Conservation (phyloP, 2,888 invertebrate species). For the Nycteola revayana region DNA sequence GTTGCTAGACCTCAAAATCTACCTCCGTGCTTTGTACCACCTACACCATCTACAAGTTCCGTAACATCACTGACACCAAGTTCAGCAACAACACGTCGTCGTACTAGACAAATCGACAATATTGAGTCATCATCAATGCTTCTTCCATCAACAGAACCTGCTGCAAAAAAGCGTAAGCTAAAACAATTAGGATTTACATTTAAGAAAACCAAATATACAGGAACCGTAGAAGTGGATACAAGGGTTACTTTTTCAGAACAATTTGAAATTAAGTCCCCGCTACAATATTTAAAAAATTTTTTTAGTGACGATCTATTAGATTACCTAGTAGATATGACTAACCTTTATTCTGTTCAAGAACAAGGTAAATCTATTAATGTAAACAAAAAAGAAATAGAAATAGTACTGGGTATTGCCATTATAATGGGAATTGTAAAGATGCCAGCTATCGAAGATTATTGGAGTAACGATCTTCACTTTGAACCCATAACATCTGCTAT, state of each 20-base stretch:
- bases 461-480: not conserved
- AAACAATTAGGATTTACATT: constrained; percentile 7
- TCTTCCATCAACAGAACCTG: constrained; percentile 5
- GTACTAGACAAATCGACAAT: constrained; percentile 1
- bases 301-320: constrained; percentile 2
- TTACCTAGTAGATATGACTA: constrained; percentile 6
- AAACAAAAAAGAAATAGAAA: too few species aligned
- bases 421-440: not conserved
- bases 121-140: constrained; percentile 5
- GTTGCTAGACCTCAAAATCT: too few species aligned
- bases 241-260: constrained; percentile 1
- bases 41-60: constrained; percentile 5
- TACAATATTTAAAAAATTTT: constrained; percentile 6
- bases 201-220: constrained; percentile 5
- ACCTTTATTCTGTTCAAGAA: constrained; percentile 5
- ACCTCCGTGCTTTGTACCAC: constrained; percentile 5
- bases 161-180: constrained; percentile 6
- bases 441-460: not conserved
- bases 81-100: constrained; percentile 4
- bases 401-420: not conserved
- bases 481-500: not conserved
- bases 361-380: not conserved
- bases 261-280: constrained; percentile 2
- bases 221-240: constrained; percentile 1
- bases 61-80: constrained; percentile 1